Conservation (phyloP, 2,888 invertebrate species). For the Adineta ricciae region DNA sequence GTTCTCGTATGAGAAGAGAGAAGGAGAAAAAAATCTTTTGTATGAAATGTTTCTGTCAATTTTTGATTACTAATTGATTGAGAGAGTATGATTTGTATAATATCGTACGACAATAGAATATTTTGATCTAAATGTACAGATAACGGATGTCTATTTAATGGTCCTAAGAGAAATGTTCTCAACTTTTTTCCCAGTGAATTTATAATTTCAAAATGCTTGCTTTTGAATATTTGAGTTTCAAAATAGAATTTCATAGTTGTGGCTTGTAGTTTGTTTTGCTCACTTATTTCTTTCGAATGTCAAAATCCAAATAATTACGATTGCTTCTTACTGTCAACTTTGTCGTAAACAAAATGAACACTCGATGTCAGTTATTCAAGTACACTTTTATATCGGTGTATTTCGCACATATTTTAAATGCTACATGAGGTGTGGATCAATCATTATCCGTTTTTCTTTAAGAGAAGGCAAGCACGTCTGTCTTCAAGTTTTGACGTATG, state of each 20-base stretch:
- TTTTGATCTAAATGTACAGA: too few species aligned
- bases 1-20: background rate
- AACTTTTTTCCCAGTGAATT: too few species aligned
- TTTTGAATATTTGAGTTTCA: too few species aligned
- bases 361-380: background rate
- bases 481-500: background rate
- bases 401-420: background rate
- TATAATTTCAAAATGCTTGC: too few species aligned
- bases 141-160: too few species aligned
- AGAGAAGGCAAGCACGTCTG: background rate
- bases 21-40: background rate
- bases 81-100: background rate
- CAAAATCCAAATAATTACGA: background rate
- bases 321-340: background rate
- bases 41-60: background rate
- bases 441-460: background rate
- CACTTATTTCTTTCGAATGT: background rate
- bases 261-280: too few species aligned
- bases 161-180: too few species aligned
- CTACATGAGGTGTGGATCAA: background rate
- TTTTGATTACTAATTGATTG: background rate
- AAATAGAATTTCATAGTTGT: too few species aligned
- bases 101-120: too few species aligned
- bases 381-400: background rate
- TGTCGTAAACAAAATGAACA: background rate